Evolutionary conservation across 2,888 invertebrate genomes (phyloP).

Genomic region (Caradrina kadenii): DNA sequence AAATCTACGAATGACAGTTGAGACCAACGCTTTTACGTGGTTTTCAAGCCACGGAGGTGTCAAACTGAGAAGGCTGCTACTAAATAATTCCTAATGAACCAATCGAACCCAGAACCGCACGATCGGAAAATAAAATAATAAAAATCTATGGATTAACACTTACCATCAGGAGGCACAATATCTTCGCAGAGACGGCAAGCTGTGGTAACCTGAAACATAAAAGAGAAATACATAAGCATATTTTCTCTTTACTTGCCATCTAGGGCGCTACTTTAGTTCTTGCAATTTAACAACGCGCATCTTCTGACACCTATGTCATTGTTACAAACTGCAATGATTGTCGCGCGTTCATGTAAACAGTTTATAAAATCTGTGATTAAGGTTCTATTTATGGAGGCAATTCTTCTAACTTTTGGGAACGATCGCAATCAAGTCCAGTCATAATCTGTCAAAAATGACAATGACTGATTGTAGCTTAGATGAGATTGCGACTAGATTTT

Average conservation of each 20-base stretch:
- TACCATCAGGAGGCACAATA: conserved; percentile 97
- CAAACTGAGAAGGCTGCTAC: too few species aligned
- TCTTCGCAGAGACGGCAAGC: conserved; percentile 97
- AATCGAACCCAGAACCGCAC: too few species aligned
- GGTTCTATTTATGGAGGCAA: background rate
- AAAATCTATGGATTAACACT: conserved; percentile 76
- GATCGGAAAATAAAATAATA: background rate
- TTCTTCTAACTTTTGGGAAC: too few species aligned
- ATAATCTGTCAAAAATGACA: too few species aligned
- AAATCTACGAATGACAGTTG: too few species aligned
- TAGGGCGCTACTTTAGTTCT: background rate
- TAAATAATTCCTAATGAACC: too few species aligned
- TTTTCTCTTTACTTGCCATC: background rate
- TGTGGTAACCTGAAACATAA: conserved; percentile 95
- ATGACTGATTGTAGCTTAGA: too few species aligned
- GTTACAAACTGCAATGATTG: background rate
- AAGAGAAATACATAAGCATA: conserved; percentile 55
- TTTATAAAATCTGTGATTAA: too few species aligned
- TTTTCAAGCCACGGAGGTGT: too few species aligned
- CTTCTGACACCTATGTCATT: background rate
- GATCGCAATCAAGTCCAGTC: too few species aligned
- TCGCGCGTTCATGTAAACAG: background rate
- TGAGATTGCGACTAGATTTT: too few species aligned
- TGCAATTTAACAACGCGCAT: background rate
- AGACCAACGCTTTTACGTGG: too few species aligned